Evolutionary conservation across 2,888 invertebrate species (phyloP).

Genomic region (Agrochola circellaris): DNA sequence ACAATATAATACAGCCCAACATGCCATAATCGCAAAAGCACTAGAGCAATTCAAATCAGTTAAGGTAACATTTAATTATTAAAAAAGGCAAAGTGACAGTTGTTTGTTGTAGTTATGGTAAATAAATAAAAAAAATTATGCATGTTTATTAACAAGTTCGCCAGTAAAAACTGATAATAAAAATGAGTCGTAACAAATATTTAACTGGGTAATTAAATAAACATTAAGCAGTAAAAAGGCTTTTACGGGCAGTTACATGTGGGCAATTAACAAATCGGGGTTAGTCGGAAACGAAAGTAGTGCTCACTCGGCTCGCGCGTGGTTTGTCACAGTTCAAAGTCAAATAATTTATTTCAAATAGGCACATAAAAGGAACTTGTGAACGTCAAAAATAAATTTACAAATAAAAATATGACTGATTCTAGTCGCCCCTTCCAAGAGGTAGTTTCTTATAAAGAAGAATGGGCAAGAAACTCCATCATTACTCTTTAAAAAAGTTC

Average conservation of each 20-base stretch:
- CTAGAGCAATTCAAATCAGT: conserved; percentile 30
- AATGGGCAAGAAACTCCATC: too few relatives aligned
- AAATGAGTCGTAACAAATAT: not conserved
- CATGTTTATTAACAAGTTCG: not conserved
- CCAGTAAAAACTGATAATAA: not conserved
- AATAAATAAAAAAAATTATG: not conserved
- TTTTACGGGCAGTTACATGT: not conserved
- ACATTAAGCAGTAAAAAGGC: not conserved
- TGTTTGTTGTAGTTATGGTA: not conserved
- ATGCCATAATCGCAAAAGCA: conserved; percentile 26
- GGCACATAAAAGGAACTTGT: too few relatives aligned
- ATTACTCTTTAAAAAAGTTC: too few relatives aligned
- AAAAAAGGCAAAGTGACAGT: not conserved
- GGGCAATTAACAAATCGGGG: not conserved
- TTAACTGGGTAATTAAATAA: not conserved
- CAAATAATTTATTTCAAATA: too few relatives aligned
- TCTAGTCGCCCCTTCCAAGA: too few relatives aligned
- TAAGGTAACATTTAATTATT: conserved; percentile 9
- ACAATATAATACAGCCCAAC: conserved; percentile 43
- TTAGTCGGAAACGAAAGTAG: not conserved
- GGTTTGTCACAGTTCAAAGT: not conserved
- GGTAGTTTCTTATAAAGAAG: too few relatives aligned
- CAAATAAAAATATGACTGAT: too few relatives aligned
- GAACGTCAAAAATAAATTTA: too few relatives aligned
- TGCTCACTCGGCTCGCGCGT: not conserved